Evolutionary conservation across 1,140 invertebrate species (phyloP), one percentile per base, ranked within the genome.

Genomic region (Lasaia peninsularis): DNA sequence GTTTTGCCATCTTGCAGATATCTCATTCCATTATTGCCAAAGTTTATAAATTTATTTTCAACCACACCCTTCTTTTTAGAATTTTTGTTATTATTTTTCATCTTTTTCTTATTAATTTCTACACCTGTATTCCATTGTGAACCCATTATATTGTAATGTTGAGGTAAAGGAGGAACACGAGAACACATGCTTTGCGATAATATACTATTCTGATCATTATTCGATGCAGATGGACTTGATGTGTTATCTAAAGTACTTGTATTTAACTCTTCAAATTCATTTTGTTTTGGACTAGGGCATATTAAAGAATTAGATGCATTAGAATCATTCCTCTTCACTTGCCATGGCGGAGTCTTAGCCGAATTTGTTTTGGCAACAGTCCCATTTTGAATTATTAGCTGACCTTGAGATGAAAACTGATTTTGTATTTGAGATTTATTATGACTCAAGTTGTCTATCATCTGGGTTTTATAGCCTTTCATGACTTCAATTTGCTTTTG

Each of bases 111-210:
- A 40, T 90, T 91, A 0, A 91, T 79, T 63, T 94, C 92, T 24
- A 93, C 91, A 21, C 56, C 60, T 0, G 80, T 2, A 28, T 28
- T 81, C 86, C 82, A 88, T 50, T 86, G 86, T 54, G 85, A 91
- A 76, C 92, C 91, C 84, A 61, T 91, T 83, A 60, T 91, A 75
- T 62, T 91, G 78, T 75, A 93, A 90, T 94, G 93, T 65, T 94
- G 94, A 68, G 94, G 93, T 48, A 95, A 75, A 0, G 94, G 93
- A 14, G 94, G 93, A 2, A 95, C 94, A 54, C 94, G 91, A 58
- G 94, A 92, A 65, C 92, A 93, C 71, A 90, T 83, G 8, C 64
- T 69, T 55, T 78, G 84, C 48, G 74, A 77, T 52, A 75, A 67
- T 10, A 62, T 44, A 24, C 24, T 14, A 12, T 28, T 52, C 57